These are phyloP conservation scores for Peromyscus nudipes DNA, from an alignment of 2,797 vertebrate genomes.

Conservation along the genomic window DNA sequence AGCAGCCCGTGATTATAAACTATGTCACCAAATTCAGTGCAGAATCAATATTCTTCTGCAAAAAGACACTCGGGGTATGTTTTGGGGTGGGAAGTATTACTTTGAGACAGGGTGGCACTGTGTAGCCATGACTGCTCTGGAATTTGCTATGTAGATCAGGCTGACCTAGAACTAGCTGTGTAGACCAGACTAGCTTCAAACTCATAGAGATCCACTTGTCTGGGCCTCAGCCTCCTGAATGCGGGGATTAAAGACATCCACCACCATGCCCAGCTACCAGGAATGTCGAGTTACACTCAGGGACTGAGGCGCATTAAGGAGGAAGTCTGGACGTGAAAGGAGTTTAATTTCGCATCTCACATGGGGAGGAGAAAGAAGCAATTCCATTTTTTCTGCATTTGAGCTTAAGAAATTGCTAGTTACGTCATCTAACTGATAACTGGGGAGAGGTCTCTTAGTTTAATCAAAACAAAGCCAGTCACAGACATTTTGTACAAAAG, in stretches of 20 bases:
- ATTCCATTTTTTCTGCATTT: constrained; percentile 25
- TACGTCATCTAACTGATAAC: background rate
- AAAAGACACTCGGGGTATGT: constrained; percentile 6
- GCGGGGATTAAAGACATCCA: background rate
- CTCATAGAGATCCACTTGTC: background rate
- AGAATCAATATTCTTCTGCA: constrained; percentile 16
- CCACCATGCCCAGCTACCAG: background rate
- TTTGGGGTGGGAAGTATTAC: background rate
- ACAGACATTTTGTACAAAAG: background rate
- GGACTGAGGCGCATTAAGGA: background rate
- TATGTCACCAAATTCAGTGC: background rate
- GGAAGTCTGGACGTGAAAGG: background rate
- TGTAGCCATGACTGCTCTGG: background rate
- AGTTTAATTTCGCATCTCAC: background rate
- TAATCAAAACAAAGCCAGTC: background rate
- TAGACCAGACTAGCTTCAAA: background rate
- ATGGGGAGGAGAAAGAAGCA: background rate
- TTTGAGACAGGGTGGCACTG: background rate
- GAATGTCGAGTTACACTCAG: background rate
- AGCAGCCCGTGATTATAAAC: background rate
- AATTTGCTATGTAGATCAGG: background rate
- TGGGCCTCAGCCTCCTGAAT: background rate
- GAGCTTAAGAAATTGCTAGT: background rate
- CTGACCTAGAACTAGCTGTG: background rate
- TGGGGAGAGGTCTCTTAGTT: background rate